Evolutionary conservation across 1,140 invertebrate species (phyloP).

Genomic region (Coelopa frigida): DNA sequence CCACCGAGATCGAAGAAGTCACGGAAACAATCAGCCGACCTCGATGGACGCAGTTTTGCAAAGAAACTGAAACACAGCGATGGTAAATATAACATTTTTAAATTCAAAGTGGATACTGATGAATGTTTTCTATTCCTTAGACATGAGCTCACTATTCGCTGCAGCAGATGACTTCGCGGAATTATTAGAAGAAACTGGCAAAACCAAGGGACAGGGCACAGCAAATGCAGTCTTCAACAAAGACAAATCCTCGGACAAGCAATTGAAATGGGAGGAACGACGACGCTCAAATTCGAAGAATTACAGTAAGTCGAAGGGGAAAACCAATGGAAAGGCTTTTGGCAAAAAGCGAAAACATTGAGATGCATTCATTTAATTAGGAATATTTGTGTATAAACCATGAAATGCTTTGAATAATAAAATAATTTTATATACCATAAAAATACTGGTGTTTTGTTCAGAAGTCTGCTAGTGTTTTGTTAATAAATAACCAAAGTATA

Average conservation of each 20-base stretch:
- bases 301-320: constrained; percentile 21
- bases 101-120: neutral
- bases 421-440: constrained; percentile 8
- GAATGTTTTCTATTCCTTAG: constrained; percentile 20
- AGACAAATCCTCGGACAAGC: constrained; percentile 59
- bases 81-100: constrained; percentile 16
- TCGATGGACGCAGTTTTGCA: constrained; percentile 25
- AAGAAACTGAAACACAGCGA: constrained; percentile 37
- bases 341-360: constrained; percentile 30
- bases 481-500: too few species aligned
- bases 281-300: constrained; percentile 41
- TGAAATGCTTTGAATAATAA: constrained; percentile 5
- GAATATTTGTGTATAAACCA: neutral
- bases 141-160: constrained; percentile 55
- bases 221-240: constrained; percentile 55
- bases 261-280: constrained; percentile 60
- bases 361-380: neutral
- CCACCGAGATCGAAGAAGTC: constrained; percentile 44
- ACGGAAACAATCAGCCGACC: constrained; percentile 17
- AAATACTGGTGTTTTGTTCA: too few species aligned
- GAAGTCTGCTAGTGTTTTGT: too few species aligned
- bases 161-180: constrained; percentile 68
- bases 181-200: constrained; percentile 59
- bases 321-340: constrained; percentile 18
- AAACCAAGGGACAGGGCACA: constrained; percentile 55